Evolutionary conservation across 2,888 invertebrate species (phyloP).

Genomic region (Caenorhabditis virilis): DNA sequence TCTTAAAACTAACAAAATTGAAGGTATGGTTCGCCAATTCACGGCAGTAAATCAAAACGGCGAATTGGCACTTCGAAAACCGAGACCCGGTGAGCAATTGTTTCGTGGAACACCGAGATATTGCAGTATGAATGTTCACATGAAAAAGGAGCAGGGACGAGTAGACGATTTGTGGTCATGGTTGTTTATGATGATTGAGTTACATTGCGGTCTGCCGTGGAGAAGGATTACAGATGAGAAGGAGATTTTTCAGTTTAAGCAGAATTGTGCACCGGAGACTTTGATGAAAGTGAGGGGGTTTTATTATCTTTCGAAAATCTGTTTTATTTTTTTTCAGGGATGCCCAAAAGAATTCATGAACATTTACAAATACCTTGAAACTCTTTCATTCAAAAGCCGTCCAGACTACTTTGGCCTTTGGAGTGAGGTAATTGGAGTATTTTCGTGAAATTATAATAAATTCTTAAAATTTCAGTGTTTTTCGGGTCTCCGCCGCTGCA

Average conservation of each 20-base stretch:
- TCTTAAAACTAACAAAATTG: too few species aligned
- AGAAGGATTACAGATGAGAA: slow-evolving; percentile 42
- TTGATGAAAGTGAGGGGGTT: slow-evolving; percentile 15
- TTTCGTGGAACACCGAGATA: slow-evolving; percentile 52
- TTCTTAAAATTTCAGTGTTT: slow-evolving; percentile 38
- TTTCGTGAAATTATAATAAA: too few species aligned
- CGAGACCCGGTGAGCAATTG: slow-evolving; percentile 42
- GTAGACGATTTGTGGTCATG: slow-evolving; percentile 54
- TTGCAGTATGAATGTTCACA: slow-evolving; percentile 45
- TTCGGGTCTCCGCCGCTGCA: slow-evolving; percentile 42
- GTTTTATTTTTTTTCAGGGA: slow-evolving; percentile 8
- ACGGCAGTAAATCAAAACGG: slow-evolving; percentile 29
- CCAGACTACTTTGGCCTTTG: slow-evolving; percentile 51
- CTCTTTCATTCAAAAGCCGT: slow-evolving; percentile 31
- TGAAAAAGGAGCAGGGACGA: slow-evolving; percentile 44
- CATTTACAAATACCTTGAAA: slow-evolving; percentile 41
- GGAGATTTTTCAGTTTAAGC: slow-evolving; percentile 37
- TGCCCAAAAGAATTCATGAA: slow-evolving; percentile 43
- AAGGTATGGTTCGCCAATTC: slow-evolving; percentile 52
- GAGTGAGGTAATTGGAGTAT: slow-evolving; percentile 23
- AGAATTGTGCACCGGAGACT: slow-evolving; percentile 14
- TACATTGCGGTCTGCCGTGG: slow-evolving; percentile 49
- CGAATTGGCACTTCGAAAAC: slow-evolving; percentile 18
- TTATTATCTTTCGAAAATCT: not conserved
- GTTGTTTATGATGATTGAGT: slow-evolving; percentile 51